These are phyloP conservation scores for Sandelia bainsii DNA, from an alignment of 2,797 vertebrate species.

Conservation along the genomic window DNA sequence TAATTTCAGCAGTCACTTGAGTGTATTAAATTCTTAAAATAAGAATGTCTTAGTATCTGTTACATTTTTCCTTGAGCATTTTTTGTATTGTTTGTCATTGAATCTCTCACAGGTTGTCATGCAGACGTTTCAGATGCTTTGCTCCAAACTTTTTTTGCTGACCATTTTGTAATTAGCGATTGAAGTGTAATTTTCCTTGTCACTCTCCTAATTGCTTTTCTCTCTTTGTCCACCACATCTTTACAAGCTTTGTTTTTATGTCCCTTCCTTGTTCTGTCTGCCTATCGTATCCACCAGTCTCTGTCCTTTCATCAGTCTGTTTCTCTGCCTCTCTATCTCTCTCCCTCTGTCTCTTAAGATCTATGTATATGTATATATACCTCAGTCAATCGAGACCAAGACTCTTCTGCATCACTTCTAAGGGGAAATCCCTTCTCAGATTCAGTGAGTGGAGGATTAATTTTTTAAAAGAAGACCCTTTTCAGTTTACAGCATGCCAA, in stretches of 20 bases:
- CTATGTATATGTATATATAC: slow-evolving; percentile 15
- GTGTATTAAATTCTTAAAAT: background rate
- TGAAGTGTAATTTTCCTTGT: slow-evolving; percentile 27
- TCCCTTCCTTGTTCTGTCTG: slow-evolving; percentile 3
- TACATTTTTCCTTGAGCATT: background rate
- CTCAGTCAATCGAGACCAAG: too few species aligned
- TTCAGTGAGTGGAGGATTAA: slow-evolving; percentile 7
- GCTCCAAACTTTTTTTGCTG: slow-evolving; percentile 14
- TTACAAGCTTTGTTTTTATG: slow-evolving; percentile 8
- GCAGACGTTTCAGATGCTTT: background rate
- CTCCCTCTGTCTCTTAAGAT: slow-evolving; percentile 55
- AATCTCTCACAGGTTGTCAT: background rate
- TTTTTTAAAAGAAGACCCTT: slow-evolving; percentile 28
- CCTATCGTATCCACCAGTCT: slow-evolving; percentile 23
- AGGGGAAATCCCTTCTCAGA: slow-evolving; percentile 45
- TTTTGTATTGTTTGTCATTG: background rate
- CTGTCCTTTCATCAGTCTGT: slow-evolving; percentile 27
- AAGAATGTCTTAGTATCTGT: background rate
- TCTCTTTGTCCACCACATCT: slow-evolving; percentile 21
- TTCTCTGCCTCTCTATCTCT: slow-evolving; percentile 17
- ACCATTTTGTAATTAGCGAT: slow-evolving; percentile 25
- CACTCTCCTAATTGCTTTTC: slow-evolving; percentile 24
- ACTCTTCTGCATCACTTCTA: slow-evolving; percentile 54
- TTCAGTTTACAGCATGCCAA: slow-evolving; percentile 17
- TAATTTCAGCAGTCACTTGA: background rate